phyloP scores from a whole-genome alignment of 2,113 vertebrate genomes.

The Hassar affinis region DNA sequence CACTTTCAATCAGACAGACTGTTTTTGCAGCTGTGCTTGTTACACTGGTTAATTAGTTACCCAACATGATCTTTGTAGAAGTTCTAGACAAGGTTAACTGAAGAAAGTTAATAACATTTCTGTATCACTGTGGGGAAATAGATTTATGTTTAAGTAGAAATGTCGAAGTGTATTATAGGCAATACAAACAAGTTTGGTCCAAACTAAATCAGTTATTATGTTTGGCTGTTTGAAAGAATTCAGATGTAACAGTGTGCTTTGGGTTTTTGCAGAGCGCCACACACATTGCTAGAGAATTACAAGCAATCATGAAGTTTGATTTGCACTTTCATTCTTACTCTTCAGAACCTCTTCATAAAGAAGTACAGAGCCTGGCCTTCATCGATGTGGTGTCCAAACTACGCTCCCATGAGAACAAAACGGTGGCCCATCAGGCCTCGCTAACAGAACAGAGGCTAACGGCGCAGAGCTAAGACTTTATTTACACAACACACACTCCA shows the following conservation, averaged over 20 bases:
- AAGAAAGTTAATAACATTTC: neutral
- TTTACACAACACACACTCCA: constrained; percentile 44
- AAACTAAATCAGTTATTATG: neutral
- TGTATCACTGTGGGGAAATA: neutral
- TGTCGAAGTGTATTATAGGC: neutral
- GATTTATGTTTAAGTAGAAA: neutral
- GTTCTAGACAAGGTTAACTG: neutral
- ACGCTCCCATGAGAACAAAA: constrained; percentile 95
- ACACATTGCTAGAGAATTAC: neutral
- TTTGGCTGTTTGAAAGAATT: neutral
- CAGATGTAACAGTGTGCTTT: neutral
- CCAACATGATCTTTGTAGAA: neutral
- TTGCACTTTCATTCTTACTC: neutral
- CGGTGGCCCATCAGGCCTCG: constrained; percentile 94
- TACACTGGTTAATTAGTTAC: neutral
- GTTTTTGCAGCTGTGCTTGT: neutral
- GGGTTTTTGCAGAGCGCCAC: too few relatives aligned
- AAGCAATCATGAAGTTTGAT: neutral
- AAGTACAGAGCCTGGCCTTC: constrained; percentile 89
- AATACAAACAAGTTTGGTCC: neutral
- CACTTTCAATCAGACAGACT: neutral
- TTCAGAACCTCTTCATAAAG: constrained; percentile 81
- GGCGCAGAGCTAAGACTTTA: constrained; percentile 86
- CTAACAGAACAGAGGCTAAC: constrained; percentile 96
- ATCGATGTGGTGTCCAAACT: constrained; percentile 93